Evolutionary conservation across 2,888 invertebrate genomes (phyloP).

Genomic region (Leucoptera coffeella): DNA sequence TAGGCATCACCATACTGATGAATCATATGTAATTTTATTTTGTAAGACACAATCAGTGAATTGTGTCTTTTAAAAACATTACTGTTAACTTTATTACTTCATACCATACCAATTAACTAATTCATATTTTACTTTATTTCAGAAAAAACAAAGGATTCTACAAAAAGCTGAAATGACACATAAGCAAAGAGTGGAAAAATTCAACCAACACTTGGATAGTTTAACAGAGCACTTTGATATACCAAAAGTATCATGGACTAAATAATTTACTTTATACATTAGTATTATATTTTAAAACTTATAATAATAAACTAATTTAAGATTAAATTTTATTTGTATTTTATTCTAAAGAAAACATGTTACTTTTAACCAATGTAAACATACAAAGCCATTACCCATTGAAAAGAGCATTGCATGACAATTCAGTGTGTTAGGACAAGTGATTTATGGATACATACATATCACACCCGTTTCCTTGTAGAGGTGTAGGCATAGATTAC

Average conservation of each 20-base stretch:
- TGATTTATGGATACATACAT: no score
- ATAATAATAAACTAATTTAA: not conserved
- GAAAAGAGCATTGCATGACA: not conserved
- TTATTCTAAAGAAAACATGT: not conserved
- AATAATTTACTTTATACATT: conserved; percentile 51
- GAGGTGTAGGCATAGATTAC: no score
- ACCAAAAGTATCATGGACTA: conserved; percentile 98
- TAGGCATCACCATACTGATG: no score
- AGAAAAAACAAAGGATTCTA: conserved; percentile 85
- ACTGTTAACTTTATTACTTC: not conserved
- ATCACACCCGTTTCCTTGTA: no score
- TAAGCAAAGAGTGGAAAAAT: conserved; percentile 93
- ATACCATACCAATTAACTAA: no score
- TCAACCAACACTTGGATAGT: conserved; percentile 89
- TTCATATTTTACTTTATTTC: conserved; percentile 20
- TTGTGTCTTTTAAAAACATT: not conserved
- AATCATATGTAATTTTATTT: no score
- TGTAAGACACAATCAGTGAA: not conserved
- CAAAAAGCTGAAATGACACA: conserved; percentile 93
- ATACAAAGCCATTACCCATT: not conserved
- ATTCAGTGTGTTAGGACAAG: no score
- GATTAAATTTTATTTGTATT: not conserved
- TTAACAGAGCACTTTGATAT: conserved; percentile 97
- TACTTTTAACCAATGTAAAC: not conserved
- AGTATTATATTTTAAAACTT: not conserved